Evolutionary conservation across 2,888 invertebrate genomes (phyloP), one percentile per base, ranked within the genome.

Genomic region (Cheiracanthium punctorium): DNA sequence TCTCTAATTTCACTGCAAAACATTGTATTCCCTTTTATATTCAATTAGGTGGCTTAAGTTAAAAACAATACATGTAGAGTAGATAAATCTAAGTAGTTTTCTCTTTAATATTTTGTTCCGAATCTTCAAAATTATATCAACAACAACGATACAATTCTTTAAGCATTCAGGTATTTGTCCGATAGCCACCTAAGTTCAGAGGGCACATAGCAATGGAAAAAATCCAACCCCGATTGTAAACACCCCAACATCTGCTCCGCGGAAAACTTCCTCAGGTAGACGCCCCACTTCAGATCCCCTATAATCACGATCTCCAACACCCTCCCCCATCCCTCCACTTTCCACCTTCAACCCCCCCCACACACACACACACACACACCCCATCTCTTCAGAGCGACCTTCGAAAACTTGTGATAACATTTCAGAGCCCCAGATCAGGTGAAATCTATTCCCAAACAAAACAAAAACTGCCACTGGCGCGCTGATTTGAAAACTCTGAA

Each of bases 191-290:
- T 2, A 17, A 17, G 14, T 17, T 1, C 58, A 58, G 58, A 58
- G 58, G 24, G 58, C 58, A 24, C 5, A 5, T 12, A 24, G 58
- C 24, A 58, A 24, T 24, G 12, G 24, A 58, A 58, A 24, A 24
- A 24, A 58, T 58, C 12, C 58, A 17, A 17, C 10, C 24, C 14
- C 24, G 24, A 58, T 24, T 4, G 58, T 58, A 58, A 58, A 58
- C 48, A 48, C 10, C 20, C 24, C 67, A 33, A 32, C 67, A 69
- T 24, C 67, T 33, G 67, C 67, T 33, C 20, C 67, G 67, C 67
- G 32, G 33, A n/a, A 65, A 69, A 69, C 33, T 58, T 58, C 33
- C 67, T n/a, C 20, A 32, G 67, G 67, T 58, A 33, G 33, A 20
- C 33, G 17, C 67, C 32, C 20, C 67, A 8, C 24, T 8, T 20